phyloP scores from a whole-genome alignment of 2,113 vertebrate genomes.

The Apteryx mantelli region DNA sequence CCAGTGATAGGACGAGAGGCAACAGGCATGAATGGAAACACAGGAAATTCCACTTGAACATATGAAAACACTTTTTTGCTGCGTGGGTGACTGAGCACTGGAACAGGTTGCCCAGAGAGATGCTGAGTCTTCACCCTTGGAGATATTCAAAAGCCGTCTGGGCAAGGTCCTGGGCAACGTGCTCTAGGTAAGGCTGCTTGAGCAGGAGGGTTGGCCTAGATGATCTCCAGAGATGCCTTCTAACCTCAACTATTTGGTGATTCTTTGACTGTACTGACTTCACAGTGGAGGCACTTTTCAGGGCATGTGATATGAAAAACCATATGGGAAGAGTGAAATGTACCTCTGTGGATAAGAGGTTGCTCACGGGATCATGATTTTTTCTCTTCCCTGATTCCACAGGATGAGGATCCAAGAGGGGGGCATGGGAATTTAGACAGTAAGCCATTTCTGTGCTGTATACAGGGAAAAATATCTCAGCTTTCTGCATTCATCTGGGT shows the following conservation, averaged over 20 bases:
- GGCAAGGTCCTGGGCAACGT: not conserved
- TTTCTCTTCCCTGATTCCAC: not conserved
- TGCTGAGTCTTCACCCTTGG: not conserved
- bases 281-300: not conserved
- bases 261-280: not conserved
- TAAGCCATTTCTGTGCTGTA: not conserved
- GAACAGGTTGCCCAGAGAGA: not conserved
- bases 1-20: not conserved
- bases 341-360: not conserved
- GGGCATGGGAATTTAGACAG: not conserved
- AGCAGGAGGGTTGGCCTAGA: not conserved
- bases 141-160: not conserved
- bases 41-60: not conserved
- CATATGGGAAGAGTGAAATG: fast-evolving
- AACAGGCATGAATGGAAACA: not conserved
- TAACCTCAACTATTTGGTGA: not conserved
- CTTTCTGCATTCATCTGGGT: not conserved
- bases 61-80: not conserved
- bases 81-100: not conserved
- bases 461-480: not conserved
- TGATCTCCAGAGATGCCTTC: not conserved
- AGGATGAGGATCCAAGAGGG: not conserved
- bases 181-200: not conserved
- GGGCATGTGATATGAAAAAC: not conserved
- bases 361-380: not conserved